Evolutionary conservation across 2,113 vertebrate species (phyloP), one percentile per base, ranked within the genome.

Genomic region (rabbit (Oryctolagus cuniculus)): DNA sequence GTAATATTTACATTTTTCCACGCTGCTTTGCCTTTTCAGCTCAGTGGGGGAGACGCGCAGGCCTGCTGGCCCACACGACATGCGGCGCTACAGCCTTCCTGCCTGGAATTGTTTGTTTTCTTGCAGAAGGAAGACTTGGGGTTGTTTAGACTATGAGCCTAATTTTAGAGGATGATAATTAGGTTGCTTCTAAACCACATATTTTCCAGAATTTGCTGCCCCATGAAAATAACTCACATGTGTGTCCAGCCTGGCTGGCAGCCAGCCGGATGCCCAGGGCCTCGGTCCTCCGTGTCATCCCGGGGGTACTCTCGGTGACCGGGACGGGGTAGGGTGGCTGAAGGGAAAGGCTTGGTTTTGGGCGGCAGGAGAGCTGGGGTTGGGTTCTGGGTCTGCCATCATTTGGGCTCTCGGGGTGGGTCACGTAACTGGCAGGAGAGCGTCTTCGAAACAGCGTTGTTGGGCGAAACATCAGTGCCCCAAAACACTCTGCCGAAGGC

Each of bases 1-100:
- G 97, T 95, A 97, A 98, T 98, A 98, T 98, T 98, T 98, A 98
- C 98, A 98, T 98, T 98, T 98, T 98, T 97, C 97, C 94, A 96
- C 96, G 97, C 91, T 97, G 98, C 44, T 98, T 96, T 98, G 98
- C 97, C 98, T 97, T 96, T 97, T 97, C 88, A 92, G 96, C 98
- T 98, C 98, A 97, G 82, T 83, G 9, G 98, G 97, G 7, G 96
- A 97, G 96, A 97, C 95, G 19, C 84, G 97, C 90, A 55, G 97
- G 97, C 95, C 90, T 78, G 96, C 91, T 78, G 94, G 95, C 95
- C 96, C 78, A 79, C 67, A 16, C 10, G 72, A 90, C 87, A 61
- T 36, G 49, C 91, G 36, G 25, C 5, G 38, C 97, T 98, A 97
- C 98, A 94, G 98, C 97, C 98, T 98, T 98, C 98, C 98, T 98